Evolutionary conservation across 2,113 vertebrate genomes (phyloP).

Genomic region (Callionymus lyra): DNA sequence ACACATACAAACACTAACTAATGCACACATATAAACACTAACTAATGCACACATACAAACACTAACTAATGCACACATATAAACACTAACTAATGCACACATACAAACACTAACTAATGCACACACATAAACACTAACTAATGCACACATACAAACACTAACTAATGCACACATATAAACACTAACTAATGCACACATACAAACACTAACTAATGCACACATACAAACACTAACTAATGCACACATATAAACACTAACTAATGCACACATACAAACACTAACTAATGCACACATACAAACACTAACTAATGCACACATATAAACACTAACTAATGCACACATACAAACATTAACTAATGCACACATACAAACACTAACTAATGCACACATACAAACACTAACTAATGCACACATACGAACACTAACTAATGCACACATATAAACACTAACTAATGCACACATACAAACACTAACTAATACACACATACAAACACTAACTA

Average conservation of each 20-base stretch:
- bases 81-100: too few relatives aligned
- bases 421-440: too few relatives aligned
- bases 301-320: too few relatives aligned
- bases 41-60: not conserved
- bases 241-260: not conserved
- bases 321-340: not conserved
- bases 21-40: not conserved
- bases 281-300: not conserved
- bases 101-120: constrained; percentile 1
- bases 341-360: not conserved
- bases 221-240: too few relatives aligned
- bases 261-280: not conserved
- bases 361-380: not conserved
- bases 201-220: not conserved
- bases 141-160: not conserved
- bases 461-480: constrained; percentile 1
- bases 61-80: too few relatives aligned
- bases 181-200: not conserved
- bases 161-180: too few relatives aligned
- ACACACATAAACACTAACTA: not conserved
- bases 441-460: too few relatives aligned
- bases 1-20: not conserved
- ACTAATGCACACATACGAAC: not conserved
- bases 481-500: not conserved
- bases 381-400: not conserved